phyloP scores from a whole-genome alignment of 2,113 vertebrate genomes.

The Osmerus eperlanus region DNA sequence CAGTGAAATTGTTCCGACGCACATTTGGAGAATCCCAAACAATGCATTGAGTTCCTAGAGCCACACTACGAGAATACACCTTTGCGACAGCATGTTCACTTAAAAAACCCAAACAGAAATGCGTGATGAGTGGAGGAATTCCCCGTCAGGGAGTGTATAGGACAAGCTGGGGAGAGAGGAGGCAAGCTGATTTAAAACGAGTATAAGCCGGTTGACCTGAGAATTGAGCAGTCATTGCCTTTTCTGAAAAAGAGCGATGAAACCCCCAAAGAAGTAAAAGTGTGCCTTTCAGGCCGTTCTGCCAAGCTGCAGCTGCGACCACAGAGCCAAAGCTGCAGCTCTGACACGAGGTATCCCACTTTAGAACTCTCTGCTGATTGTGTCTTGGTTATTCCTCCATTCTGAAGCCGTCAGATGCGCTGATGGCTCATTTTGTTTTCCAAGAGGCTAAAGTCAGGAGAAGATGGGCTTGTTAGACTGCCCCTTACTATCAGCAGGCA shows the following conservation, averaged over 20 bases:
- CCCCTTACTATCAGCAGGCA: neutral
- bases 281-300: too few species aligned
- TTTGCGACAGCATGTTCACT: too few species aligned
- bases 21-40: slow-evolving; percentile 34
- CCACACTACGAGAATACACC: too few species aligned
- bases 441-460: neutral
- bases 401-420: neutral
- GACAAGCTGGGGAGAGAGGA: neutral
- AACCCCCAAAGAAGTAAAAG: neutral
- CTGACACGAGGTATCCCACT: neutral
- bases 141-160: too few species aligned
- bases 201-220: neutral
- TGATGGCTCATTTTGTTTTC: neutral
- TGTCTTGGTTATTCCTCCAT: neutral
- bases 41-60: neutral
- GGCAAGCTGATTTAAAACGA: neutral
- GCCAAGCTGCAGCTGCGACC: neutral
- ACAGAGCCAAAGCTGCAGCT: too few species aligned
- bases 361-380: neutral
- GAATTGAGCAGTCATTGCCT: neutral
- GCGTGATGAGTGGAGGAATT: too few species aligned
- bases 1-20: slow-evolving; percentile 38
- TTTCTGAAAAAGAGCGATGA: neutral
- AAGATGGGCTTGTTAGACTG: neutral
- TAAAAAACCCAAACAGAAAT: too few species aligned